phyloP scores from a whole-genome alignment of 2,797 vertebrate species.

The Semotilus atromaculatus region DNA sequence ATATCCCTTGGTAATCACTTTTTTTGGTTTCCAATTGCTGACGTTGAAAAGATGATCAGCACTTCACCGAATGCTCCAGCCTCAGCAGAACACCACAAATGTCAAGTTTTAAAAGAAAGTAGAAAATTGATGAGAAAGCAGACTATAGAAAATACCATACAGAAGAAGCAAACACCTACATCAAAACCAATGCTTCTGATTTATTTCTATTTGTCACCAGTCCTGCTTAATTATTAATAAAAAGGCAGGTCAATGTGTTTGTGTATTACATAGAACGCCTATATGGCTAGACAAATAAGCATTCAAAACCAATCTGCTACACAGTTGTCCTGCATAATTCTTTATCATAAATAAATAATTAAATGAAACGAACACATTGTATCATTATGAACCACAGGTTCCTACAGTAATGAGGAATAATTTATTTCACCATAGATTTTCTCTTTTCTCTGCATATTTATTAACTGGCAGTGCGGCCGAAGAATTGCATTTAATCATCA shows the following conservation, averaged over 20 bases:
- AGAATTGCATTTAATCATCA: constrained; percentile 28
- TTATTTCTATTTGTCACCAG: neutral
- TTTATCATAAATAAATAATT: constrained; percentile 9
- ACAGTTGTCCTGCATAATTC: neutral
- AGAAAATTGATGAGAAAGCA: constrained; percentile 20
- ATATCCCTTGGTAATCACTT: constrained; percentile 37
- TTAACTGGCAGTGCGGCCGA: constrained; percentile 27
- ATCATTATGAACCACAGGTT: neutral
- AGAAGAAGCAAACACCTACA: neutral
- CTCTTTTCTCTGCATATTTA: constrained; percentile 31
- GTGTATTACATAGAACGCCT: neutral
- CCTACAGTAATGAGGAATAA: neutral
- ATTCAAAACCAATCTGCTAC: neutral
- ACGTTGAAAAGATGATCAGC: constrained; percentile 41
- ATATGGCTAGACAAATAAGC: neutral
- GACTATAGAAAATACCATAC: neutral
- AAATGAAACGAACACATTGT: neutral
- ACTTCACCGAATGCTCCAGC: constrained; percentile 24
- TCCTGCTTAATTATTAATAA: neutral
- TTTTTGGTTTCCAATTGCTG: constrained; percentile 35
- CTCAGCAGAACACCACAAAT: constrained; percentile 36
- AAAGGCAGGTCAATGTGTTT: neutral
- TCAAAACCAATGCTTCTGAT: neutral
- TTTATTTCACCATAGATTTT: neutral
- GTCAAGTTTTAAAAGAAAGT: constrained; percentile 16